A percentile compares a stretch with the other conserved stretches of the same genome.
phyloP scores from a whole-genome alignment of 2,797 vertebrate species.

The Microctenopoma stevenorrisi region DNA sequence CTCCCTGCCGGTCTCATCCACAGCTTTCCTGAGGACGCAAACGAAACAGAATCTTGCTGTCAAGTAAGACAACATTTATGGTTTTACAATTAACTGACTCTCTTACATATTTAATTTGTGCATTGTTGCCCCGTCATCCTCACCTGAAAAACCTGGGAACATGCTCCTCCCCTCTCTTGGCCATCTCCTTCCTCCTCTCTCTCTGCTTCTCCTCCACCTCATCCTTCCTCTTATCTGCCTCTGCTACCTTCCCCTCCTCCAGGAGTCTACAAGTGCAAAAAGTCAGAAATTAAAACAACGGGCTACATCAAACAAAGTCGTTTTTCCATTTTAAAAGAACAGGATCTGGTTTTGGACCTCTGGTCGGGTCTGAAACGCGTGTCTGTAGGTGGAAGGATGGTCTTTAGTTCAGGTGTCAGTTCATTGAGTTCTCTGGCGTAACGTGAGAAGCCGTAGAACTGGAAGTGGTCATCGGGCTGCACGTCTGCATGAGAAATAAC shows the following conservation, averaged over 20 bases:
- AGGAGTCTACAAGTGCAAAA: constrained; percentile 81
- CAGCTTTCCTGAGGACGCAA: constrained; percentile 76
- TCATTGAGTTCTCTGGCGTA: constrained; percentile 93
- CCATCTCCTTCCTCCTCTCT: constrained; percentile 88
- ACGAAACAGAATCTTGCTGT: background rate
- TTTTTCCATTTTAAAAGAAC: background rate
- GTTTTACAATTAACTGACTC: too few relatives aligned
- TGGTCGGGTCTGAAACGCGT: constrained; percentile 91
- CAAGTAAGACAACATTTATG: too few relatives aligned
- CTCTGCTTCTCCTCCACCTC: constrained; percentile 92
- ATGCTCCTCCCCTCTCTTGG: constrained; percentile 88
- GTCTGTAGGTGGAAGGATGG: constrained; percentile 89
- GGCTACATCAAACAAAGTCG: background rate
- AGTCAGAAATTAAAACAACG: background rate
- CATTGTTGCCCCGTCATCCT: background rate
- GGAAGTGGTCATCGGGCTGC: constrained; percentile 86
- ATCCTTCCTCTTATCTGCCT: constrained; percentile 89
- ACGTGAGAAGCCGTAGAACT: constrained; percentile 90
- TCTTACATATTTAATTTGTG: background rate
- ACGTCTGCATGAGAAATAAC: constrained; percentile 77
- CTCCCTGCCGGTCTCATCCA: constrained; percentile 85
- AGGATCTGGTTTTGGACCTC: constrained; percentile 76
- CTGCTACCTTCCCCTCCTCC: constrained; percentile 89
- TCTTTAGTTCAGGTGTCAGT: constrained; percentile 84
- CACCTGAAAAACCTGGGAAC: constrained; percentile 91